Percentiles rank a stretch among this genome's conserved stretches.
phyloP scores from a whole-genome alignment of 1,140 invertebrate genomes.

The Halesus radiatus region DNA sequence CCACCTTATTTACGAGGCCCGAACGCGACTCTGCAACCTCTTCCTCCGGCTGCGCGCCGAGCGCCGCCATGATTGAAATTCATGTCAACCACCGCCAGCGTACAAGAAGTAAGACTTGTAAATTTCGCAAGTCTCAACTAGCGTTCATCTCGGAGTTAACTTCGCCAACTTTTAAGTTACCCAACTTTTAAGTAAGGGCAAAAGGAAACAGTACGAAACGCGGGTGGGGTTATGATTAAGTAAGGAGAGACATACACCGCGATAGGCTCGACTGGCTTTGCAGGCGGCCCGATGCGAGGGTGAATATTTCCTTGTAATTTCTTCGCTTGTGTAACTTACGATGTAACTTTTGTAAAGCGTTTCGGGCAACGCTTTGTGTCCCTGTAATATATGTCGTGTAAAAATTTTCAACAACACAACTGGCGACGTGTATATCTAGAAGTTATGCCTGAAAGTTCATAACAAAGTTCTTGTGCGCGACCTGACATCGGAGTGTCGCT shows the following conservation, averaged over 20 bases:
- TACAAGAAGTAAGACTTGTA: slow-evolving; percentile 54
- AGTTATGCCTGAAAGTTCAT: slow-evolving; percentile 48
- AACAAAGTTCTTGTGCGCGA: slow-evolving; percentile 44
- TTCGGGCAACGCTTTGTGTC: slow-evolving; percentile 55
- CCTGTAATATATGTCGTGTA: slow-evolving; percentile 55
- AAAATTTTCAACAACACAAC: slow-evolving; percentile 54
- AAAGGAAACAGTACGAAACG: slow-evolving; percentile 56
- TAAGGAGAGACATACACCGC: slow-evolving; percentile 49
- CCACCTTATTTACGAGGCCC: slow-evolving; percentile 41
- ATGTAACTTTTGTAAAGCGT: slow-evolving; percentile 53
- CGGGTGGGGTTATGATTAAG: slow-evolving; percentile 56
- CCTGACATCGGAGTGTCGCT: slow-evolving; percentile 5
- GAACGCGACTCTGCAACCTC: slow-evolving; percentile 3
- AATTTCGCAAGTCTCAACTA: slow-evolving; percentile 56
- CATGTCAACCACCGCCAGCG: slow-evolving; percentile 52
- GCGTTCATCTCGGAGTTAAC: slow-evolving; percentile 57
- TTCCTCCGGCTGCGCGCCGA: not conserved
- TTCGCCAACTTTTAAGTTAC: slow-evolving; percentile 56
- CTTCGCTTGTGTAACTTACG: slow-evolving; percentile 55
- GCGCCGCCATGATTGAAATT: slow-evolving; percentile 52
- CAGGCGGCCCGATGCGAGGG: slow-evolving; percentile 46
- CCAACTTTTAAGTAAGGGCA: slow-evolving; percentile 57
- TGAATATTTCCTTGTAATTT: slow-evolving; percentile 55
- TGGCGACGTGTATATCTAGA: slow-evolving; percentile 51
- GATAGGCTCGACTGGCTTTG: slow-evolving; percentile 55